Conservation (phyloP, 1,140 invertebrate genomes). For the Wasmannia auropunctata region DNA sequence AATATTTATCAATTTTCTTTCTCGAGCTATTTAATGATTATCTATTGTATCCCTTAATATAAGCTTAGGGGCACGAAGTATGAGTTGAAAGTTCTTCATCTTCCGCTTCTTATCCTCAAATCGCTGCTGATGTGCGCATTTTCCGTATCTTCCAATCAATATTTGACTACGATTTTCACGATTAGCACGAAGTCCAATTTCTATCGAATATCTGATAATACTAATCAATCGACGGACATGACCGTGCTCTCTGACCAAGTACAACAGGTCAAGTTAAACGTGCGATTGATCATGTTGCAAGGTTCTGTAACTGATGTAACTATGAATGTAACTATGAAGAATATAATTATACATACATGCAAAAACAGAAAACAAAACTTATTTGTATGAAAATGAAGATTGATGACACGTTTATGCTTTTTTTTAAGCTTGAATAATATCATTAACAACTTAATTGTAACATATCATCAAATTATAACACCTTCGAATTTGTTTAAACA, state of each 20-base stretch:
- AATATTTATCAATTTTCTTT: not conserved
- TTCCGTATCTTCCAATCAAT: not conserved
- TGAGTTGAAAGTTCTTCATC: not conserved
- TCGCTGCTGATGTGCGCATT: not conserved
- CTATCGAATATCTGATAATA: not conserved
- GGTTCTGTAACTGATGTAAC: too few species aligned
- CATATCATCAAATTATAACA: too few species aligned
- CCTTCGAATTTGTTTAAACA: too few species aligned
- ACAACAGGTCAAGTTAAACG: not conserved
- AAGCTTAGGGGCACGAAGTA: not conserved
- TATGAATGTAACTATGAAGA: too few species aligned
- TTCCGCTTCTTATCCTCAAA: not conserved
- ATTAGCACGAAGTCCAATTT: slow-evolving; percentile 11
- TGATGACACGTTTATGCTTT: too few species aligned
- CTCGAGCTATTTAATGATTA: not conserved
- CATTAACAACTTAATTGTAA: too few species aligned
- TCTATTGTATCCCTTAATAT: slow-evolving; percentile 17
- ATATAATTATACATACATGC: too few species aligned
- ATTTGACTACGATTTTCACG: too few species aligned
- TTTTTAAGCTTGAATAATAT: too few species aligned
- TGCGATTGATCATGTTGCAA: not conserved
- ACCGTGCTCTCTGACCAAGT: not conserved
- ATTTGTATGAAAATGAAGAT: too few species aligned
- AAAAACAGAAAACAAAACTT: too few species aligned
- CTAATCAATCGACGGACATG: not conserved